These are phyloP conservation scores for Saxicola maurus DNA, from an alignment of 2,797 vertebrate genomes.

Conservation along the genomic window DNA sequence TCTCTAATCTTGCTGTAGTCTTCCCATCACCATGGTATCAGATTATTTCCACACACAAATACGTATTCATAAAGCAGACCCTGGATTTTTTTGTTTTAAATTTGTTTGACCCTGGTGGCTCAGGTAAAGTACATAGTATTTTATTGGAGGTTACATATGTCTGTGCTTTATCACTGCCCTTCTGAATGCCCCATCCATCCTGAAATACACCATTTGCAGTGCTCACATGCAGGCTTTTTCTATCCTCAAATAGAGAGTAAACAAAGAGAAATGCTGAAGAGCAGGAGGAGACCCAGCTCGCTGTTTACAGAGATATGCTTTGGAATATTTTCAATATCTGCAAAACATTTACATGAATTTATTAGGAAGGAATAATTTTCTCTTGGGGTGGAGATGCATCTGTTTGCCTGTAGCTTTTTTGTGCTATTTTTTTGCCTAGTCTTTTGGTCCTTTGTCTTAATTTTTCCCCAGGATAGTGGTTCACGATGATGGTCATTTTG, in stretches of 20 bases:
- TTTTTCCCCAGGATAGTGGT: background rate
- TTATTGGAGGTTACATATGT: background rate
- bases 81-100: background rate
- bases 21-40: constrained; percentile 29
- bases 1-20: background rate
- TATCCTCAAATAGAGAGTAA: constrained; percentile 14
- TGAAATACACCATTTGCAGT: background rate
- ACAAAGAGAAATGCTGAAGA: constrained; percentile 44
- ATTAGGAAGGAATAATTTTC: background rate
- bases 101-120: background rate
- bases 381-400: background rate
- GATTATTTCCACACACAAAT: background rate
- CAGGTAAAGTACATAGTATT: background rate
- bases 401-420: background rate
- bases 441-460: background rate
- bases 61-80: background rate
- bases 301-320: constrained; percentile 23
- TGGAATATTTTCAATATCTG: constrained; percentile 36
- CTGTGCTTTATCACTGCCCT: background rate
- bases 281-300: background rate
- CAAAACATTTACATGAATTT: constrained; percentile 4
- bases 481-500: background rate
- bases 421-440: background rate
- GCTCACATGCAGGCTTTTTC: constrained; percentile 21
- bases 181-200: background rate